phyloP scores from a whole-genome alignment of 2,113 vertebrate species.

The Aptenodytes forsteri region DNA sequence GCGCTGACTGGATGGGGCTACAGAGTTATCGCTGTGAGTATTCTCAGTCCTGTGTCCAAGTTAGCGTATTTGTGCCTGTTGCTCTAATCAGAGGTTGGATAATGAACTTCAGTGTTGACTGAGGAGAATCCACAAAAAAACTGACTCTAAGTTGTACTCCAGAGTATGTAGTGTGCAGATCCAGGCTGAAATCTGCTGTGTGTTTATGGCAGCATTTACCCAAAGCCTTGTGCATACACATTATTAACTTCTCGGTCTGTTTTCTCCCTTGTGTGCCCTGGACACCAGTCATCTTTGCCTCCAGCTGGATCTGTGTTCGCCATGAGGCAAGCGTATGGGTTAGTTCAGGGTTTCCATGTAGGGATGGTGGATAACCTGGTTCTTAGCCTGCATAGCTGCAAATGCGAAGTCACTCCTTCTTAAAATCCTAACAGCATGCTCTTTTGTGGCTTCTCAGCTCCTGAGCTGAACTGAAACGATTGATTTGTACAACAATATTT shows the following conservation, averaged over 20 bases:
- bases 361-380: neutral
- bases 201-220: neutral
- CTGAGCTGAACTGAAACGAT: neutral
- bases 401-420: neutral
- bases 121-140: neutral
- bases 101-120: neutral
- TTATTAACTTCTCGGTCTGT: neutral
- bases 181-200: neutral
- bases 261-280: neutral
- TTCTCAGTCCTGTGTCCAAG: neutral
- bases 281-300: neutral
- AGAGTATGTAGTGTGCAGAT: neutral
- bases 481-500: neutral
- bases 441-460: neutral
- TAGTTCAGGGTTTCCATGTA: neutral
- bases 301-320: neutral
- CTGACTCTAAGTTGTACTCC: neutral
- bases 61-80: neutral
- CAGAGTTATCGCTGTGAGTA: slow-evolving; percentile 94
- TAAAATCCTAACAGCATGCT: neutral
- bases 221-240: neutral
- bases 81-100: neutral
- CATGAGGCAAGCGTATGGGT: neutral
- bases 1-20: slow-evolving; percentile 96
- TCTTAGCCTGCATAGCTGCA: neutral